Evolutionary conservation across 2,113 vertebrate genomes (phyloP).

Genomic region (Lichenostomus cassidix): DNA sequence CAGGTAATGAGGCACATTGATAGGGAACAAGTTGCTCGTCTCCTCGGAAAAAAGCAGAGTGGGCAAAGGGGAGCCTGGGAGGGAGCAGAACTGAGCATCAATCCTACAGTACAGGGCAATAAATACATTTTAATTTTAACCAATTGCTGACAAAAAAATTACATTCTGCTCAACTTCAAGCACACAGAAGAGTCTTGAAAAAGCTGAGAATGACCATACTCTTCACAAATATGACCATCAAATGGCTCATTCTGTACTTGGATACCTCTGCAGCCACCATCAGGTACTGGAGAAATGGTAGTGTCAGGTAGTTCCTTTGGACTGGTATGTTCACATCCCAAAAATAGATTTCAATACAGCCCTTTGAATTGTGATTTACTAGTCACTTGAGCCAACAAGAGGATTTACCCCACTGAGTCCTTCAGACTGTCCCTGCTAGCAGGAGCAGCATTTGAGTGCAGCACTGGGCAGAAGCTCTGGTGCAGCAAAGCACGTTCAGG

Average conservation of each 20-base stretch:
- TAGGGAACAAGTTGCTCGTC: rapidly evolving
- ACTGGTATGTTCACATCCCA: background rate
- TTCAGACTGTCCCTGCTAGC: background rate
- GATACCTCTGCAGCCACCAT: background rate
- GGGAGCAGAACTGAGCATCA: background rate
- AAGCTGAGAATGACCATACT: background rate
- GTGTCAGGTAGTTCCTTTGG: background rate
- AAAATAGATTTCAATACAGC: background rate
- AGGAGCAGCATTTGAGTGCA: rapidly evolving
- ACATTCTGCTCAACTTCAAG: background rate
- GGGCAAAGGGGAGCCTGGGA: background rate
- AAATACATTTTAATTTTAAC: background rate
- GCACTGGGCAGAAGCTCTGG: background rate
- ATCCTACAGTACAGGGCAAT: background rate
- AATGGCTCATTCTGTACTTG: background rate
- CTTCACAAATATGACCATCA: background rate
- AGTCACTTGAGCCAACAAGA: background rate
- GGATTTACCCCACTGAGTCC: background rate
- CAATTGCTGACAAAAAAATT: background rate
- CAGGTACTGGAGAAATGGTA: background rate
- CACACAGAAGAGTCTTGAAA: background rate
- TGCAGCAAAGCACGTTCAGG: background rate
- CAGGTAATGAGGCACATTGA: background rate
- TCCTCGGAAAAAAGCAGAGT: background rate
- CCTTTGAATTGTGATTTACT: background rate